Conservation (phyloP, 2,888 invertebrate genomes). For the Macrosoma leucophasiata region DNA sequence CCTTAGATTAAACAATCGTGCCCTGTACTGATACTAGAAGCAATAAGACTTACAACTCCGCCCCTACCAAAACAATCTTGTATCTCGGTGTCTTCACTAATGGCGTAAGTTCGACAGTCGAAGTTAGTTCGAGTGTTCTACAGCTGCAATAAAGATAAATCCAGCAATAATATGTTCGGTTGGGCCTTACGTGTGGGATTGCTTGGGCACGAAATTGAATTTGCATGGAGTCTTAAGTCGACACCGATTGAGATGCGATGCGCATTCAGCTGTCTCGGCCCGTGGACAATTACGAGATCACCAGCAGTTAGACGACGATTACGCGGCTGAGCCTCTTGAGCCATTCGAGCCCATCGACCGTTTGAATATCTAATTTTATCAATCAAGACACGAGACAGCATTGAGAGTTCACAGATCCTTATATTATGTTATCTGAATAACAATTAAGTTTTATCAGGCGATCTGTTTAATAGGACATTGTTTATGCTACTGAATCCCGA, state of each 20-base stretch:
- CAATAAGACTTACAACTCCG: constrained; percentile 74
- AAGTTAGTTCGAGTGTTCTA: constrained; percentile 74
- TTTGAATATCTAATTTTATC: constrained; percentile 23
- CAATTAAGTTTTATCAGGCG: no score
- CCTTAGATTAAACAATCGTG: constrained; percentile 69
- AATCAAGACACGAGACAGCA: constrained; percentile 3
- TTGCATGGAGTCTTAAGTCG: constrained; percentile 74
- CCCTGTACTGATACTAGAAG: constrained; percentile 64
- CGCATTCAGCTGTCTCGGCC: constrained; percentile 48
- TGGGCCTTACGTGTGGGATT: constrained; percentile 70
- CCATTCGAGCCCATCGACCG: constrained; percentile 26
- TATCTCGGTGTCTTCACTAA: constrained; percentile 74
- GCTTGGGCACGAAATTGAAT: constrained; percentile 73
- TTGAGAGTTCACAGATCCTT: neutral
- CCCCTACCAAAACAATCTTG: constrained; percentile 73
- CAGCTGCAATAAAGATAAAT: constrained; percentile 75
- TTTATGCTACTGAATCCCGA: no score
- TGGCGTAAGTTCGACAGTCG: constrained; percentile 74
- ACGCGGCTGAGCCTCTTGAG: constrained; percentile 44
- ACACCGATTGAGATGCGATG: constrained; percentile 56
- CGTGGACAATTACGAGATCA: constrained; percentile 59
- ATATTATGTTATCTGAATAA: constrained; percentile 19
- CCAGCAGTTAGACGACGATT: constrained; percentile 52
- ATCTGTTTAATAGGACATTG: no score
- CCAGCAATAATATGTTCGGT: constrained; percentile 74